Evolutionary conservation across 1,140 invertebrate genomes (phyloP).

Genomic region (Brachionus manjavacas): DNA sequence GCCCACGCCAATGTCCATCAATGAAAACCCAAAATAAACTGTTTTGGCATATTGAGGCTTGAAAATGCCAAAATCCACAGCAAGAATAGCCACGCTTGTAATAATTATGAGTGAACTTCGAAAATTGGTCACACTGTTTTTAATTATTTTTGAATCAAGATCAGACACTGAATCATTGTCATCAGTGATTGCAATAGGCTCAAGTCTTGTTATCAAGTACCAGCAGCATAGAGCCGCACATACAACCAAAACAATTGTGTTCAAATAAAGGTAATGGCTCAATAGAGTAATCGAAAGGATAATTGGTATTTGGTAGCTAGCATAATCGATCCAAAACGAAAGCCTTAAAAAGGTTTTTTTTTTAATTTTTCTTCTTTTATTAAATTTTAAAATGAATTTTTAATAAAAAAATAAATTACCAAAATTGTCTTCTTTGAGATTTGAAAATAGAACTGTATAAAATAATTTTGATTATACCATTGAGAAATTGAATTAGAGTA

Average conservation of each 20-base stretch:
- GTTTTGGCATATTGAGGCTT: constrained; percentile 66
- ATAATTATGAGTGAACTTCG: constrained; percentile 4
- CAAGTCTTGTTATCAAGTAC: background rate
- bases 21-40: constrained; percentile 74
- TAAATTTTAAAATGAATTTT: background rate
- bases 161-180: background rate
- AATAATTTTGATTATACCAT: background rate
- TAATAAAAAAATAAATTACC: background rate
- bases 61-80: constrained; percentile 15
- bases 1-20: constrained; percentile 94
- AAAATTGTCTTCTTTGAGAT: background rate
- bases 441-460: background rate
- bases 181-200: background rate
- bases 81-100: constrained; percentile 24
- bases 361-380: no score
- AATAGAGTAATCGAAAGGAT: background rate
- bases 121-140: background rate
- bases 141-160: background rate
- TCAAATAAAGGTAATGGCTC: background rate
- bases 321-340: background rate
- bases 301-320: background rate
- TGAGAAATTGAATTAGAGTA: background rate
- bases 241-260: background rate
- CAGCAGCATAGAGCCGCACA: background rate
- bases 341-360: background rate